Evolutionary conservation across 2,888 invertebrate species (phyloP).

Genomic region (Ichneumon xanthorius): DNA sequence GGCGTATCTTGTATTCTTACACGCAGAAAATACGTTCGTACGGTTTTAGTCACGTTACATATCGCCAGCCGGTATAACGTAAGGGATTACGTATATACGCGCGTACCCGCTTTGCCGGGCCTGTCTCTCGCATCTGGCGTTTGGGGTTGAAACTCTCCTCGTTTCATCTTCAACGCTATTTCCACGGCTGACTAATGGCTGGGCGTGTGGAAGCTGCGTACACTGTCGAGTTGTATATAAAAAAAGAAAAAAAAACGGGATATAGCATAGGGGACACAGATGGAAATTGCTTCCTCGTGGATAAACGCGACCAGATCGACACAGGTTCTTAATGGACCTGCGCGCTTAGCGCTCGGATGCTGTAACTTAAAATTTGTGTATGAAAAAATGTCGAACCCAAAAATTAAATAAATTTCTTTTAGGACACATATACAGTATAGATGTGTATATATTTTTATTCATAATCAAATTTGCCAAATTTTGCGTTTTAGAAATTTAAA

Average conservation of each 20-base stretch:
- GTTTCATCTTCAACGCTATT: constrained; percentile 7
- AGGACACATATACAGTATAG: no score
- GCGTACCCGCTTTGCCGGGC: neutral
- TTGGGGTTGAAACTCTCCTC: constrained; percentile 12
- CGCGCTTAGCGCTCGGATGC: neutral
- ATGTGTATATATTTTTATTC: no score
- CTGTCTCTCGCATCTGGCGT: neutral
- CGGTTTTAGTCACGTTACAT: neutral
- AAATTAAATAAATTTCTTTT: no score
- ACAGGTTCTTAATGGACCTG: neutral
- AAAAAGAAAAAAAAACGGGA: neutral
- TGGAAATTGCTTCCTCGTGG: neutral
- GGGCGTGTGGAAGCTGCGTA: neutral
- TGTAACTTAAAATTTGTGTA: neutral
- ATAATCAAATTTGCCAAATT: no score
- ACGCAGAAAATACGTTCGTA: neutral
- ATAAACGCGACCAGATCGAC: neutral
- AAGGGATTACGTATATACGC: neutral
- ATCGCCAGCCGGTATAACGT: neutral
- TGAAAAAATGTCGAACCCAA: no score
- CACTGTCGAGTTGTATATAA: neutral
- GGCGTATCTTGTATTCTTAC: constrained; percentile 1
- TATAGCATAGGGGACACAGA: neutral
- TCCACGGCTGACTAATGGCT: neutral
- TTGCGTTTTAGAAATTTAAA: no score